Evolutionary conservation across 2,797 vertebrate genomes (phyloP).

Genomic region (Coluber constrictor): DNA sequence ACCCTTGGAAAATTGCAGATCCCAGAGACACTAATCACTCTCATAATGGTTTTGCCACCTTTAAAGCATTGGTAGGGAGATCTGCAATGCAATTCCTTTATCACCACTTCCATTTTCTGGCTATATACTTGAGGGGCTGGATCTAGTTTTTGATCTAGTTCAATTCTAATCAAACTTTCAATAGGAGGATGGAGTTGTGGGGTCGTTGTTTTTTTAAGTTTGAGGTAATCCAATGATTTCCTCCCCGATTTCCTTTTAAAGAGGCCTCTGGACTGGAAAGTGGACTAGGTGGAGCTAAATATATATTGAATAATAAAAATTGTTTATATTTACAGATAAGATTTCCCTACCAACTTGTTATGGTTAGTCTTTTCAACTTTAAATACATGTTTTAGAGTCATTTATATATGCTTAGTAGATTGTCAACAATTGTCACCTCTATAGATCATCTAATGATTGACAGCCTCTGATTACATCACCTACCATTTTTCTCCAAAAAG

Average conservation of each 20-base stretch:
- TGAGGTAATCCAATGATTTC: neutral
- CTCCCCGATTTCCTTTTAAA: neutral
- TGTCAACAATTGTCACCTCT: neutral
- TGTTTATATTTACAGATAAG: neutral
- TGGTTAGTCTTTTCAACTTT: neutral
- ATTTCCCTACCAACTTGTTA: neutral
- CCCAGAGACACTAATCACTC: neutral
- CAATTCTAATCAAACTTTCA: neutral
- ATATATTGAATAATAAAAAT: neutral
- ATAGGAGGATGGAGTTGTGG: neutral
- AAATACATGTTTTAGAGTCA: neutral
- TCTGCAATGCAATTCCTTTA: neutral
- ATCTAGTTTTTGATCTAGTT: neutral
- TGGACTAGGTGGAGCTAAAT: neutral
- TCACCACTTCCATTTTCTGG: neutral
- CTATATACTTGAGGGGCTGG: neutral
- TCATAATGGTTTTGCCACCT: neutral
- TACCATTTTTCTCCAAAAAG: neutral
- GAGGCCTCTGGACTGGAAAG: neutral
- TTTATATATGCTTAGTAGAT: neutral
- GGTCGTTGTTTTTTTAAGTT: neutral
- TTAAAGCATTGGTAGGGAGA: neutral
- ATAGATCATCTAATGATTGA: neutral
- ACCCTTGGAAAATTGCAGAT: neutral
- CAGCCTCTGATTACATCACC: neutral